These are phyloP conservation scores for Heliopora coerulea DNA, from an alignment of 92 coral and sea anemone species.

Conservation along the genomic window DNA sequence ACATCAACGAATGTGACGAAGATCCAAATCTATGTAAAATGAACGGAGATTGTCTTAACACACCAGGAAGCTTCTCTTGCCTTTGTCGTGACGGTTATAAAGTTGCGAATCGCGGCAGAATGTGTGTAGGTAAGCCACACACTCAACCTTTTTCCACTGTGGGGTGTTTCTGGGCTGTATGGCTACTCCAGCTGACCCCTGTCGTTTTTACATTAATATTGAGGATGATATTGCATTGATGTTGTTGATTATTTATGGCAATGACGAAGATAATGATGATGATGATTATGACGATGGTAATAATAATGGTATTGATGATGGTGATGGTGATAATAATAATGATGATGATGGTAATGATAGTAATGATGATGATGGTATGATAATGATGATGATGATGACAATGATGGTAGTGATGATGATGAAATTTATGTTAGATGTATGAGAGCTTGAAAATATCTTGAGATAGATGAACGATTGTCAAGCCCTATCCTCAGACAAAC, in stretches of 20 bases:
- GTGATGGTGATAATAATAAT: background rate
- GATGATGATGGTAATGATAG: background rate
- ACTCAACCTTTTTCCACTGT: too few species aligned
- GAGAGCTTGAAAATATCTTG: too few species aligned
- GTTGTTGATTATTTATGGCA: background rate
- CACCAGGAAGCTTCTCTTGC: slow-evolving; percentile 82
- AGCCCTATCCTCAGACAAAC: too few species aligned
- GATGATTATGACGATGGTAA: slow-evolving; percentile 20
- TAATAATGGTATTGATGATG: background rate
- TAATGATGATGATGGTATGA: too few species aligned
- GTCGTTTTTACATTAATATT: too few species aligned
- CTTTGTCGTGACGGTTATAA: slow-evolving; percentile 69
- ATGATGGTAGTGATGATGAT: background rate
- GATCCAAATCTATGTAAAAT: slow-evolving; percentile 75
- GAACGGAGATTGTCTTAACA: slow-evolving; percentile 84
- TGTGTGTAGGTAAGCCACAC: slow-evolving; percentile 81
- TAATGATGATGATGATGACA: background rate
- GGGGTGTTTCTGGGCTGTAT: too few species aligned
- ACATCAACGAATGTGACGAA: slow-evolving; percentile 87
- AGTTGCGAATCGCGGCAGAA: slow-evolving; percentile 64
- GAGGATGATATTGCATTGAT: background rate
- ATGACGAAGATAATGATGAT: slow-evolving; percentile 1
- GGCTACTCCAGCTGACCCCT: too few species aligned
- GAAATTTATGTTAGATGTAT: too few species aligned
- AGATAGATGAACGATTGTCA: too few species aligned